phyloP scores from a whole-genome alignment of 2,888 invertebrate genomes.

The Lottia gigantea region DNA sequence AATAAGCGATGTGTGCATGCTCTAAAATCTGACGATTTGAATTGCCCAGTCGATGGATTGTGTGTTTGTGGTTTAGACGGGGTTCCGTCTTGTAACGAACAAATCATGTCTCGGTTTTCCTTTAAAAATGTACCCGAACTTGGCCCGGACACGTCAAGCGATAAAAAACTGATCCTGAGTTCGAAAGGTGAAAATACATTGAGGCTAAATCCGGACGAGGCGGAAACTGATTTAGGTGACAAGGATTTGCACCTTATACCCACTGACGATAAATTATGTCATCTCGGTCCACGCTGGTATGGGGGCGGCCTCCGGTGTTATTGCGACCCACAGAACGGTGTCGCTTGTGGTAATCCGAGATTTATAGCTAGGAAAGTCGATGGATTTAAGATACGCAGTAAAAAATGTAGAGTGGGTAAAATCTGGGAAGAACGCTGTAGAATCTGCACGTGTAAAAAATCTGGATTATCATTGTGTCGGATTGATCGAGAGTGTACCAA shows the following conservation, averaged over 20 bases:
- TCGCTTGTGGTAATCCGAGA: slow-evolving; percentile 31
- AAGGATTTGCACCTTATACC: not conserved
- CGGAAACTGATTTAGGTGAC: not conserved
- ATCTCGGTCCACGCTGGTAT: slow-evolving; percentile 29
- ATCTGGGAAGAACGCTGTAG: slow-evolving; percentile 18
- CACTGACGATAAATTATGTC: slow-evolving; percentile 8
- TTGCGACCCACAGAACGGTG: slow-evolving; percentile 23
- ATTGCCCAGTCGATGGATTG: slow-evolving; percentile 25
- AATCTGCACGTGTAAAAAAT: slow-evolving; percentile 11
- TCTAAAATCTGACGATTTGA: slow-evolving; percentile 18
- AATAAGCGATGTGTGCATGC: slow-evolving; percentile 23
- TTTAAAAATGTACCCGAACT: not conserved
- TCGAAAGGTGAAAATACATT: not conserved
- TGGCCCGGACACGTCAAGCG: not conserved
- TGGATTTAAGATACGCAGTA: slow-evolving; percentile 20
- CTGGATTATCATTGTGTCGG: slow-evolving; percentile 19
- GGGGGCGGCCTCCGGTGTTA: slow-evolving; percentile 31
- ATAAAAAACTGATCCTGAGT: not conserved
- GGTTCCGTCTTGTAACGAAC: slow-evolving; percentile 27
- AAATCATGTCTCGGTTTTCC: not conserved
- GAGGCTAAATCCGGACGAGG: not conserved
- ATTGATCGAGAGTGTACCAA: slow-evolving; percentile 13
- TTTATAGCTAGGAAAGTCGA: slow-evolving; percentile 31
- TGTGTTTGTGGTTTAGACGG: slow-evolving; percentile 35
- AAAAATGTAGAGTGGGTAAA: slow-evolving; percentile 8